These are phyloP conservation scores for Pseudopleuronectes americanus DNA, from an alignment of 2,797 vertebrate genomes.

Conservation along the genomic window DNA sequence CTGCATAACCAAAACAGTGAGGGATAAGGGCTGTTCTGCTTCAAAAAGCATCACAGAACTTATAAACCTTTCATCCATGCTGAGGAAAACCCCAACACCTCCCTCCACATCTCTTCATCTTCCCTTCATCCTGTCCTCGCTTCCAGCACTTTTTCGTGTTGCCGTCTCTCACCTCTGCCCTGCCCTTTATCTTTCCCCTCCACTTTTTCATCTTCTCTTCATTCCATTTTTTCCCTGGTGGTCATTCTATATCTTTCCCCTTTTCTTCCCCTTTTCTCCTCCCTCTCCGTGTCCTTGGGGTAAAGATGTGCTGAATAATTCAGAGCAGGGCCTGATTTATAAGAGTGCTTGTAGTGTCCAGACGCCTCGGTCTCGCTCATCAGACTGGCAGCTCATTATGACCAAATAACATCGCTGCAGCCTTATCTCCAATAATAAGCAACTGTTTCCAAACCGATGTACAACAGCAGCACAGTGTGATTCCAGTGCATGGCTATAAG, in stretches of 20 bases:
- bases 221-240: conserved; percentile 27
- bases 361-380: conserved; percentile 60
- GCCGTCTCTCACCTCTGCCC: conserved; percentile 22
- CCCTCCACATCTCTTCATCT: neutral
- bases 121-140: neutral
- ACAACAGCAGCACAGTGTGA: conserved; percentile 36
- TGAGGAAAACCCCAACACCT: conserved; percentile 13
- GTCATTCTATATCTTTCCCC: conserved; percentile 24
- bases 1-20: neutral
- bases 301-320: conserved; percentile 75
- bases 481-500: conserved; percentile 22
- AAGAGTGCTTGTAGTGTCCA: conserved; percentile 62
- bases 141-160: conserved; percentile 21
- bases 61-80: neutral
- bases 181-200: neutral
- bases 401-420: conserved; percentile 26
- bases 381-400: conserved; percentile 61
- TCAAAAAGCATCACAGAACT: conserved; percentile 1
- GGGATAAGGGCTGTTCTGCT: neutral
- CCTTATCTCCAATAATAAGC: conserved; percentile 51
- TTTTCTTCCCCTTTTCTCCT: neutral
- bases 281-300: conserved; percentile 60
- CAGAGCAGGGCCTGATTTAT: conserved; percentile 70
- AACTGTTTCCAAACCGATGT: conserved; percentile 26
- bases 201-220: conserved; percentile 4